These are phyloP conservation scores for Ernsta delagoae DNA, from an alignment of 2,888 invertebrate genomes.

Conservation along the genomic window DNA sequence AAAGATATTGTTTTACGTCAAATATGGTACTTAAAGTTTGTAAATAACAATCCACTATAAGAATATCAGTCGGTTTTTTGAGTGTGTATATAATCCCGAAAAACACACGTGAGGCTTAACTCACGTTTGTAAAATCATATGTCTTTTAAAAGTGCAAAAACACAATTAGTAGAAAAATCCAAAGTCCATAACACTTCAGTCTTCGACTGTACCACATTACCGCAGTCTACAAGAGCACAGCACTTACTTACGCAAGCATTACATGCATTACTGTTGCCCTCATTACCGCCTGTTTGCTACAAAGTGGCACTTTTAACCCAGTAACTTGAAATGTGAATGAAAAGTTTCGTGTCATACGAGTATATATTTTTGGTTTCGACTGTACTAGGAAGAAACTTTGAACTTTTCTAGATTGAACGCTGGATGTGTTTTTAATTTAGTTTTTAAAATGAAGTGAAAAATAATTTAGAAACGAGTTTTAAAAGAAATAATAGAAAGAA, in stretches of 20 bases:
- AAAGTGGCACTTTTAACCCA: conserved; percentile 6
- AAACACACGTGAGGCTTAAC: background rate
- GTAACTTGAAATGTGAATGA: conserved; percentile 5
- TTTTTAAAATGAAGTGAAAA: too few relatives aligned
- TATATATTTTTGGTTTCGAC: background rate
- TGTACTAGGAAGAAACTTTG: background rate
- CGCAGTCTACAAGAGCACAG: conserved; percentile 4
- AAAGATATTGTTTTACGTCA: too few relatives aligned
- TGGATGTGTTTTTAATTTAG: too few relatives aligned
- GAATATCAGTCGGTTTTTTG: too few relatives aligned
- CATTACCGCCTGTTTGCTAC: background rate
- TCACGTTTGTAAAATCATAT: background rate
- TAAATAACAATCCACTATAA: background rate
- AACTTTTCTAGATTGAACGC: too few relatives aligned
- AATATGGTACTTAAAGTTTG: too few relatives aligned
- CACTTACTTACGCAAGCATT: conserved; percentile 6
- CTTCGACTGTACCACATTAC: background rate
- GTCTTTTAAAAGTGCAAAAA: background rate
- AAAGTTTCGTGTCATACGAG: conserved; percentile 1
- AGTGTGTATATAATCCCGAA: too few relatives aligned
- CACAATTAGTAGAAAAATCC: background rate
- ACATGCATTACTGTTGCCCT: conserved; percentile 9
- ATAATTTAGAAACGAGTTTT: too few relatives aligned
- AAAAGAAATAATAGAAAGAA: too few relatives aligned
- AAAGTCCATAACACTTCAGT: conserved; percentile 3